Percentiles rank a stretch among this genome's conserved stretches.
Conservation (phyloP, 2,113 vertebrate species). For the Pedetes capensis region DNA sequence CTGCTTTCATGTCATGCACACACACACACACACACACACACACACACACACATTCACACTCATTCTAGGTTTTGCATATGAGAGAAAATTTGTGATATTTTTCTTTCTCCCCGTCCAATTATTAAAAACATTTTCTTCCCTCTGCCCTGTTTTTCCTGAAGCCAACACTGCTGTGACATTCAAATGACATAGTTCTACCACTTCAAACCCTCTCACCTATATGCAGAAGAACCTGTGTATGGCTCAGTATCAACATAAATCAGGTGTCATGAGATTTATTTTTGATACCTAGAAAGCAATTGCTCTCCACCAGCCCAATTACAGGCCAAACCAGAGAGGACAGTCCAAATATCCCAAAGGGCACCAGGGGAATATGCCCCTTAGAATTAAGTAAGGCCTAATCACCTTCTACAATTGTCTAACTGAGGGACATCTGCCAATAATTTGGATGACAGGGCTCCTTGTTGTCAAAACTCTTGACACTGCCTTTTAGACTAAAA, state of each 20-base stretch:
- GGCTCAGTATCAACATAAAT: constrained; percentile 1
- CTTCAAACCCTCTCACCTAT: not conserved
- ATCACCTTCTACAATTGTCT: not conserved
- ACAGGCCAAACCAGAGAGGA: not conserved
- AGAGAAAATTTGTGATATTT: too few species aligned
- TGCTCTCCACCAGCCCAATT: not conserved
- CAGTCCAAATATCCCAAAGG: not conserved
- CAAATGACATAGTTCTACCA: constrained; percentile 11
- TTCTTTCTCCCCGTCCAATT: too few species aligned
- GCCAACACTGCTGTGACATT: not conserved
- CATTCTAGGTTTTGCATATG: too few species aligned
- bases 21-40: too few species aligned
- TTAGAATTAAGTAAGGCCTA: not conserved
- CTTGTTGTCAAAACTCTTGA: not conserved
- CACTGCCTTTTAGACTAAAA: not conserved
- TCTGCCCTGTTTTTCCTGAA: not conserved
- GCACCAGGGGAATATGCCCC: not conserved
- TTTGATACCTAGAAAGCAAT: not conserved
- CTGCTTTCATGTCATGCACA: too few species aligned
- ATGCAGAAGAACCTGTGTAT: not conserved
- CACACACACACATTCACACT: too few species aligned
- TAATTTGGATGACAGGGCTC: not conserved
- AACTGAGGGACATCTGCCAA: not conserved
- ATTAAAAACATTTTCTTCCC: not conserved
- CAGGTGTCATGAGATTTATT: not conserved